Conservation (phyloP, 2,113 vertebrate genomes). For the Argyrosomus japonicus region DNA sequence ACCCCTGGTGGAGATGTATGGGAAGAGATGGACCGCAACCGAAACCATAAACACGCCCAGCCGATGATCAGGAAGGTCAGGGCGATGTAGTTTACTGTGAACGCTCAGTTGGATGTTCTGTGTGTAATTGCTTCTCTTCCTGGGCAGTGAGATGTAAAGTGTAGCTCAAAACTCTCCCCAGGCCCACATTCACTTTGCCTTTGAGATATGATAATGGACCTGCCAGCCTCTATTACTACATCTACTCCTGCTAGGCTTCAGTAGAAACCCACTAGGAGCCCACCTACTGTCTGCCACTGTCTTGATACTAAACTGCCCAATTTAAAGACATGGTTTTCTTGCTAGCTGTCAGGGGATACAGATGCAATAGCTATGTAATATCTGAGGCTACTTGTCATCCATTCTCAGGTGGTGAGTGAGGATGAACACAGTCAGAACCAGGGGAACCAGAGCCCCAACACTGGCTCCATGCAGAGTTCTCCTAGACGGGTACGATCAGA, state of each 20-base stretch:
- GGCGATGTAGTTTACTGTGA: neutral
- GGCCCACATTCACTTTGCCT: neutral
- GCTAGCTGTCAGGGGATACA: neutral
- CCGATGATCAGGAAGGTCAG: constrained; percentile 90
- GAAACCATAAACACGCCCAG: constrained; percentile 91
- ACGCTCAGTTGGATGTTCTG: neutral
- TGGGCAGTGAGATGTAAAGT: neutral
- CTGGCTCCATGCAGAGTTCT: constrained; percentile 91
- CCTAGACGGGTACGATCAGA: constrained; percentile 94
- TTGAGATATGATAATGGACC: neutral
- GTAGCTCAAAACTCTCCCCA: neutral
- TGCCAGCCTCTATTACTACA: neutral
- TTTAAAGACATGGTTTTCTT: neutral
- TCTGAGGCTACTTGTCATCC: neutral
- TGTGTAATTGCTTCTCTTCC: neutral
- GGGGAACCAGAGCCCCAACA: constrained; percentile 91
- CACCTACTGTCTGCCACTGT: neutral
- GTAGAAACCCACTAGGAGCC: neutral
- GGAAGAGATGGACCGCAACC: constrained; percentile 96
- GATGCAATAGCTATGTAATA: neutral
- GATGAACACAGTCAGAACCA: constrained; percentile 95
- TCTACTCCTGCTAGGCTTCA: neutral
- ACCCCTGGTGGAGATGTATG: constrained; percentile 92
- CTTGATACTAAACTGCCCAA: neutral
- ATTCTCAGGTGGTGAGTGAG: constrained; percentile 90